Conservation (phyloP, 2,888 invertebrate species). For the Carabus problematicus region DNA sequence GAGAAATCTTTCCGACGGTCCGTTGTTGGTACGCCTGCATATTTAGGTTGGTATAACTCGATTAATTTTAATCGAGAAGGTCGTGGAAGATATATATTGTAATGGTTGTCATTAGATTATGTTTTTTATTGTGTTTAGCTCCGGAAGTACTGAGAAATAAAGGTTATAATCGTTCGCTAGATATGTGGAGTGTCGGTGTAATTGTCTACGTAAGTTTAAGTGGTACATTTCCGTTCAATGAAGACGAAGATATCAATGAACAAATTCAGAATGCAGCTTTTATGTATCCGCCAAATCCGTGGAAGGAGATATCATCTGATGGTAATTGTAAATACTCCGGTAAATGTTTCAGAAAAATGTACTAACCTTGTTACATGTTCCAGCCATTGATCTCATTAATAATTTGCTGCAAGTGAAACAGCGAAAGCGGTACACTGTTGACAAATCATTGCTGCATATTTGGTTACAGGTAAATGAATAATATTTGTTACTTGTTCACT, state of each 20-base stretch:
- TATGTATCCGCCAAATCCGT: slow-evolving; percentile 98
- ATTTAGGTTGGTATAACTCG: slow-evolving; percentile 76
- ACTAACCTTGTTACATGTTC: slow-evolving; percentile 51
- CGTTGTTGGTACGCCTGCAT: slow-evolving; percentile 98
- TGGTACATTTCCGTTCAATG: slow-evolving; percentile 99
- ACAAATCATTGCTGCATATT: slow-evolving; percentile 92
- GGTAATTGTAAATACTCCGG: slow-evolving; percentile 63
- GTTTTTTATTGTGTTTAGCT: slow-evolving; percentile 66
- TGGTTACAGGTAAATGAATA: slow-evolving; percentile 85
- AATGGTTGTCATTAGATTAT: not conserved
- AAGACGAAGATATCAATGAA: slow-evolving; percentile 99
- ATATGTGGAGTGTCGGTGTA: slow-evolving; percentile 99
- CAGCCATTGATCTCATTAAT: slow-evolving; percentile 97
- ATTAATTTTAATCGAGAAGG: too few relatives aligned
- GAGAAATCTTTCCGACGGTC: slow-evolving; percentile 97
- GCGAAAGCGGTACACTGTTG: slow-evolving; percentile 92
- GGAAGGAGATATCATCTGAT: slow-evolving; percentile 94
- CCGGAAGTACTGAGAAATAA: slow-evolving; percentile 98
- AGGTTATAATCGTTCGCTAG: slow-evolving; percentile 97
- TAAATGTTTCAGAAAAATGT: not conserved
- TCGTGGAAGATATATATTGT: too few relatives aligned
- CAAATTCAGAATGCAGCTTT: slow-evolving; percentile 99
- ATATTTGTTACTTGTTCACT: not conserved
- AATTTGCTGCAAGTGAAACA: slow-evolving; percentile 97
- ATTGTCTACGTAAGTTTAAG: slow-evolving; percentile 98